Evolutionary conservation across 2,797 vertebrate species (phyloP), one percentile per base, ranked within the genome.

Genomic region (Rhinogobio ventralis): DNA sequence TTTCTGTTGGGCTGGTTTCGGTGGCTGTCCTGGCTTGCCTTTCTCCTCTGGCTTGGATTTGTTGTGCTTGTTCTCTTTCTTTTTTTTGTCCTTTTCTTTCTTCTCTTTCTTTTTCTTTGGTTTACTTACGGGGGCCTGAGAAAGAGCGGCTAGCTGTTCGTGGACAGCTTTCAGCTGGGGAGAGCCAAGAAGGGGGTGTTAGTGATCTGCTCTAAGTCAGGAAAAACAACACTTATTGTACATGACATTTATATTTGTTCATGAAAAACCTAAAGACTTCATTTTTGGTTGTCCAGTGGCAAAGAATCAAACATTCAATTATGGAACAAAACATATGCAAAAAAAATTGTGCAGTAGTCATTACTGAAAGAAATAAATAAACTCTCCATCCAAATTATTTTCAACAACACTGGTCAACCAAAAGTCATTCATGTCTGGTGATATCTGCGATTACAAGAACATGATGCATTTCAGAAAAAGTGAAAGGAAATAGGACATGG

Each of bases 41-140:
- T 96, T 96, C 88, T 94, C 96, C 81, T 96, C 96, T 0, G 90
- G 46, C 91, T 95, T 96, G 42, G 88, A 87, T 93, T 95, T 96
- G 66, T 77, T 90, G 90, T 95, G 94, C 83, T 91, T 91, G 73
- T 94, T 96, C 42, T 96, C 95, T 77, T 94, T 95, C 53, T 95
- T 92, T 30, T 93, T 95, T 82, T 96, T 95, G 81, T 96, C 96
- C 75, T 94, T 96, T 72, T 97, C 95, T 60, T 96, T 95, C 87
- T 95, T 97, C 89, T 96, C 96, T 69, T 95, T 97, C 86, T 96
- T 97, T 92, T 95, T 97, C 95, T 97, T 99, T 92, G 96, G 96
- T 94, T 97, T 97, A 90, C 93, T 97, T 85, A 94, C 95, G 0
- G 97, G 97, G 0, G 93, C 94, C 92, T 98, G 96, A 5, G 97